Base-by-base conservation (phyloP, 2,888 invertebrate species). In the Panopea generosa region DNA sequence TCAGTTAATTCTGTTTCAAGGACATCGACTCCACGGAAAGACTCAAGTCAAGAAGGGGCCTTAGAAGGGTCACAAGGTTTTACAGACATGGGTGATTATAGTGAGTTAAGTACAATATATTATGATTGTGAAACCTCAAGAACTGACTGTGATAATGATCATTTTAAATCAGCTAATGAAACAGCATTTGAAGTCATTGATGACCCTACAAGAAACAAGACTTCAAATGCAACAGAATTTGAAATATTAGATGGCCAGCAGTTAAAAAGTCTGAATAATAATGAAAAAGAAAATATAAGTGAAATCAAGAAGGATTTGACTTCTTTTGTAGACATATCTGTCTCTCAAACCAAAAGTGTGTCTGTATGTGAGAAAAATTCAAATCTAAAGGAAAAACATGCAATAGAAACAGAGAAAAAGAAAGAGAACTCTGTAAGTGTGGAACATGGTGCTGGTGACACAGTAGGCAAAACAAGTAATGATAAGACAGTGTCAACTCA, bases 121-220 rank as follows among this genome's bases (percentile, higher is more conserved):
- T 74, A 57, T 56, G 73, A 76, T 47, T 74, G 72, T 72, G 75
- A 81, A 52, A 72, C 71, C 9, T 56, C 60, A 20, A 43, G 56
- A 7, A 43, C 52, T 47, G 61, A 52, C 29, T 43, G 45, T 53
- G 75, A 66, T 40, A 61, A 63, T 55, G 70, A 70, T 18, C 40
- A 45, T 50, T 73, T 67, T 55, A 73, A 73, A 56, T 67, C 72
- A 18, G 50, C 59, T 47, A 74, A 85, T 69, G 83, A 72, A 40
- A 83, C 84, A 47, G 69, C 83, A 7, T 84, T 80, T 77, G 84
- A 85, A 38, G 74, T 85, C 1, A 84, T 82, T 47, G 78, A 75
- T 55, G 62, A 40, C 38, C 50, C 55, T 18, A 67, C 72, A n/a
- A 72, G 59, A 38, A 68, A 57, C 65, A 68, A 70, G 55, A 67